phyloP scores from a whole-genome alignment of 2,888 invertebrate genomes.

The Drosophila barbarae region DNA sequence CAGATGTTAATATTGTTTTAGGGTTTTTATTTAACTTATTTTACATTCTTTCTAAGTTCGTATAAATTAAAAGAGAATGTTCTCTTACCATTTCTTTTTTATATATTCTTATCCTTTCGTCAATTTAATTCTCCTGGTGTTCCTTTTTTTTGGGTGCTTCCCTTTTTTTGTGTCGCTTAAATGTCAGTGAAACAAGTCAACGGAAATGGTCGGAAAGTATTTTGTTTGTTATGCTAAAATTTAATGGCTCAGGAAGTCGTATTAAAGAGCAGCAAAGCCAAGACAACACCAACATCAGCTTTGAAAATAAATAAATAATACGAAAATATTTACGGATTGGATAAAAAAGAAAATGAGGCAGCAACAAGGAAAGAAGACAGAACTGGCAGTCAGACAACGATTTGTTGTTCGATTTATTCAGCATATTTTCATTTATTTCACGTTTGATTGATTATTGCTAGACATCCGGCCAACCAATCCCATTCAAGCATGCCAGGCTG shows the following conservation, averaged over 20 bases:
- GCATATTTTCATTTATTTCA: conserved; percentile 66
- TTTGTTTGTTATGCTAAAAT: conserved; percentile 75
- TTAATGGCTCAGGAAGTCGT: conserved; percentile 70
- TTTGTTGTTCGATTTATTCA: conserved; percentile 45
- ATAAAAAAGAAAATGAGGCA: conserved; percentile 2
- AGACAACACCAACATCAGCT: conserved; percentile 12
- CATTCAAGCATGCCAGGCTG: background rate
- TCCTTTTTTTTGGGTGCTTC: conserved; percentile 10
- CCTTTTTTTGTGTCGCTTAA: conserved; percentile 48
- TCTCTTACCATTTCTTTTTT: background rate
- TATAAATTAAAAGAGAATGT: no score
- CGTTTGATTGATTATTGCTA: conserved; percentile 69
- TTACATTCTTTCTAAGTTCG: no score
- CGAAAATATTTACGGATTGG: conserved; percentile 10
- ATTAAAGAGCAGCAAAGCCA: conserved; percentile 57
- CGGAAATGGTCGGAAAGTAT: conserved; percentile 73
- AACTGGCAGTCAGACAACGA: conserved; percentile 35
- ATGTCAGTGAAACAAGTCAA: conserved; percentile 72
- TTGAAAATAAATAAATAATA: conserved; percentile 14
- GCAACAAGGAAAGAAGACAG: conserved; percentile 12
- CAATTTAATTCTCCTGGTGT: background rate
- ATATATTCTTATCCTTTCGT: no score
- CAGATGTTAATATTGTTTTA: no score
- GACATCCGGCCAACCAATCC: conserved; percentile 25
- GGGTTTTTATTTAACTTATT: no score